These are phyloP conservation scores for Pardalotus punctatus DNA, from an alignment of 2,113 vertebrate genomes.

Conservation along the genomic window DNA sequence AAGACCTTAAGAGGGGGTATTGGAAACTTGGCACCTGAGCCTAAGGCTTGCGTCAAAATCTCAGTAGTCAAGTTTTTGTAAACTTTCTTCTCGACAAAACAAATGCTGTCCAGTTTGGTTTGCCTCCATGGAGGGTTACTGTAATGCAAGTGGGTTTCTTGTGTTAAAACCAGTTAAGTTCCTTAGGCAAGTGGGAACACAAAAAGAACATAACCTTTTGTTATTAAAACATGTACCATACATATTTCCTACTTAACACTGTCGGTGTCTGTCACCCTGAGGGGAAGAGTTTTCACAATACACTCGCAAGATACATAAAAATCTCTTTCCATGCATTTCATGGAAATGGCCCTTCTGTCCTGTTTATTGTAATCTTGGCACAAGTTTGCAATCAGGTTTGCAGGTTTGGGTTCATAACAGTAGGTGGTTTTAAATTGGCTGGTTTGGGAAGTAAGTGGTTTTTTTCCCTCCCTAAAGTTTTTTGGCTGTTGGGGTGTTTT, in stretches of 20 bases:
- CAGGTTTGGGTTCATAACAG: background rate
- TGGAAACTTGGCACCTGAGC: background rate
- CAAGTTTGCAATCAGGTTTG: background rate
- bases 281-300: background rate
- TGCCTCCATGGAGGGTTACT: background rate
- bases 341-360: background rate
- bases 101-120: background rate
- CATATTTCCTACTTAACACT: background rate
- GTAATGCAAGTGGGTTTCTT: background rate
- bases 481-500: background rate
- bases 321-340: background rate
- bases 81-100: background rate
- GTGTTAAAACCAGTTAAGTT: background rate
- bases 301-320: background rate
- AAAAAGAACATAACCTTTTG: background rate
- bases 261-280: background rate
- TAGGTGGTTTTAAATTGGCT: background rate
- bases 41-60: background rate
- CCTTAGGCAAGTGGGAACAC: background rate
- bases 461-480: background rate
- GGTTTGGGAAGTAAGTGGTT: background rate
- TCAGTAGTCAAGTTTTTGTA: background rate
- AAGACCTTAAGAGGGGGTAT: background rate
- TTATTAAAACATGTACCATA: accelerated
- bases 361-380: background rate